Evolutionary conservation across 2,888 invertebrate genomes (phyloP).

Genomic region (Sisyra nigra): DNA sequence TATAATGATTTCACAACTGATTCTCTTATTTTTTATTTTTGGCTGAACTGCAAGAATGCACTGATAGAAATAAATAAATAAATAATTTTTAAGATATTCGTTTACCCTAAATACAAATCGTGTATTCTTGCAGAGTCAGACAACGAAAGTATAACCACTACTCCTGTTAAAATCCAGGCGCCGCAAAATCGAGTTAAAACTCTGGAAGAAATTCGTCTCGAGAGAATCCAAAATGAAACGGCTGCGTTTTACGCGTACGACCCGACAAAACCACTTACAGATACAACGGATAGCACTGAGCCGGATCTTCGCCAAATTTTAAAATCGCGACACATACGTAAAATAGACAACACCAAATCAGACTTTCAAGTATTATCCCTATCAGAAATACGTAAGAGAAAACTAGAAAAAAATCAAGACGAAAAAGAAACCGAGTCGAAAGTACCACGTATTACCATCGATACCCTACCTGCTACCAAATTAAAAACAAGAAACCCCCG

Average conservation of each 20-base stretch:
- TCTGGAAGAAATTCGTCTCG: slow-evolving; percentile 49
- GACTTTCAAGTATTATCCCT: slow-evolving; percentile 34
- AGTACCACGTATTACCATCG: slow-evolving; percentile 8
- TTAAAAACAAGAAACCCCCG: slow-evolving; percentile 12
- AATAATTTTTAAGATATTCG: slow-evolving; percentile 1
- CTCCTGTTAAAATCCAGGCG: slow-evolving; percentile 33
- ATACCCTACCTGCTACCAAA: neutral
- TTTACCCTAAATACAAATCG: slow-evolving; percentile 14
- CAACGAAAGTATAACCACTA: slow-evolving; percentile 50
- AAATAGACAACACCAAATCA: slow-evolving; percentile 12
- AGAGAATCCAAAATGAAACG: slow-evolving; percentile 52
- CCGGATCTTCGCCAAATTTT: slow-evolving; percentile 20
- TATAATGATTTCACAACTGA: neutral
- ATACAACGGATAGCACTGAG: slow-evolving; percentile 11
- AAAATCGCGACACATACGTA: slow-evolving; percentile 15
- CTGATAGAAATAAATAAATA: slow-evolving; percentile 12
- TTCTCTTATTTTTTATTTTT: slow-evolving; percentile 1
- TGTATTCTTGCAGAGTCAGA: slow-evolving; percentile 67
- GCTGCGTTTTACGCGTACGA: slow-evolving; percentile 55
- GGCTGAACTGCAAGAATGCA: slow-evolving; percentile 28
- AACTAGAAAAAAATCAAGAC: slow-evolving; percentile 6
- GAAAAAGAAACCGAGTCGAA: slow-evolving; percentile 9
- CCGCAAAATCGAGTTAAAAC: slow-evolving; percentile 36
- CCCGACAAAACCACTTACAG: neutral
- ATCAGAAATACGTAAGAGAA: slow-evolving; percentile 29